Evolutionary conservation across 1,140 invertebrate species (phyloP).

Genomic region (Drosophila mauritiana): DNA sequence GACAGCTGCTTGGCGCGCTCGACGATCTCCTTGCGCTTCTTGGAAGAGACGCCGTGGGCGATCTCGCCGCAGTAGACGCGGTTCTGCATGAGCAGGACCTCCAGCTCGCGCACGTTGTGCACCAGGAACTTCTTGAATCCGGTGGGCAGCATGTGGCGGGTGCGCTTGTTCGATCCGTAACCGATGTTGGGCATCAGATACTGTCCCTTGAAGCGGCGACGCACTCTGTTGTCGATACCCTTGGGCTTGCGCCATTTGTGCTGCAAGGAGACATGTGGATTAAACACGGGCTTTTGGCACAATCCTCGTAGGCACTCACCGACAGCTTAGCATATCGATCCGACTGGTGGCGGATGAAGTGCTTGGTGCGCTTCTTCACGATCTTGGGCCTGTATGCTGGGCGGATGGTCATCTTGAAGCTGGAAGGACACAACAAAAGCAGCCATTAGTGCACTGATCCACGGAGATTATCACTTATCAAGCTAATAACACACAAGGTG

Average conservation of each 20-base stretch:
- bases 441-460: slow-evolving; percentile 4
- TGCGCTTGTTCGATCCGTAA: slow-evolving; percentile 98
- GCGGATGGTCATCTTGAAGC: slow-evolving; percentile 91
- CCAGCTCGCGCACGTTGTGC: slow-evolving; percentile 91
- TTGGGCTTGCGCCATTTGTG: slow-evolving; percentile 88
- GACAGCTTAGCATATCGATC: slow-evolving; percentile 98
- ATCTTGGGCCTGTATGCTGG: slow-evolving; percentile 95
- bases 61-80: slow-evolving; percentile 98
- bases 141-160: slow-evolving; percentile 98
- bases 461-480: not conserved
- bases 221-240: slow-evolving; percentile 99
- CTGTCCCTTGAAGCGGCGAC: slow-evolving; percentile 99
- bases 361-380: slow-evolving; percentile 98
- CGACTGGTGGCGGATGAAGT: slow-evolving; percentile 98
- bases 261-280: slow-evolving; percentile 51
- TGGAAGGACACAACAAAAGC: slow-evolving; percentile 47
- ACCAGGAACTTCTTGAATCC: slow-evolving; percentile 96
- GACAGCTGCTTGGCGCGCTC: slow-evolving; percentile 98
- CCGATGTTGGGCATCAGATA: slow-evolving; percentile 99
- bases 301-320: slow-evolving; percentile 86
- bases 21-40: slow-evolving; percentile 97
- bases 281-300: too few species aligned
- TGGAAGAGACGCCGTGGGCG: slow-evolving; percentile 97
- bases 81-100: slow-evolving; percentile 99
- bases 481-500: not conserved